Conservation (phyloP, 1,140 invertebrate genomes). For the Leptonema lineaticorne region DNA sequence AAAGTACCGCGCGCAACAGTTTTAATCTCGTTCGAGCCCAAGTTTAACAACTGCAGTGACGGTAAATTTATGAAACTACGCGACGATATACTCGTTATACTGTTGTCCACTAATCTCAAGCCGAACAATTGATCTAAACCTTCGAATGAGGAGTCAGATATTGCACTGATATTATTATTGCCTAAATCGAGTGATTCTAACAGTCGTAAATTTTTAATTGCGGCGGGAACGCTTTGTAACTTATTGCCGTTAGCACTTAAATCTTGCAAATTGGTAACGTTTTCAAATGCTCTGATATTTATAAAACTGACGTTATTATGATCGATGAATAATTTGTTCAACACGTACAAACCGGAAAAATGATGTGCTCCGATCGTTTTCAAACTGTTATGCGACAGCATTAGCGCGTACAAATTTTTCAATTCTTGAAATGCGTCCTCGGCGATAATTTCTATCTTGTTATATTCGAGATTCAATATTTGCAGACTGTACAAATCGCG, state of each 20-base stretch:
- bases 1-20: slow-evolving; percentile 66
- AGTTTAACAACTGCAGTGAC: slow-evolving; percentile 67
- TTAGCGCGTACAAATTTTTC: slow-evolving; percentile 74
- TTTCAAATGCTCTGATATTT: slow-evolving; percentile 73
- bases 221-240: slow-evolving; percentile 69
- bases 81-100: slow-evolving; percentile 64
- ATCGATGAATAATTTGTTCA: slow-evolving; percentile 74
- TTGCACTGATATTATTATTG: slow-evolving; percentile 70
- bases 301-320: slow-evolving; percentile 71
- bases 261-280: slow-evolving; percentile 77
- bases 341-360: slow-evolving; percentile 69
- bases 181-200: slow-evolving; percentile 77
- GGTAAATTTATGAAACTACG: slow-evolving; percentile 67
- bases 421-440: slow-evolving; percentile 74
- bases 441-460: slow-evolving; percentile 69
- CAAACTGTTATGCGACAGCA: slow-evolving; percentile 73
- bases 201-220: slow-evolving; percentile 65
- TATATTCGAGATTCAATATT: slow-evolving; percentile 74
- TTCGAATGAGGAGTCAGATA: slow-evolving; percentile 62
- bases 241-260: slow-evolving; percentile 75
- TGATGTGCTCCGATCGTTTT: slow-evolving; percentile 67
- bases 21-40: slow-evolving; percentile 68
- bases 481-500: slow-evolving; percentile 74
- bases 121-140: slow-evolving; percentile 65
- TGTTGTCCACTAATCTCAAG: slow-evolving; percentile 67